Evolutionary conservation across 2,797 vertebrate genomes (phyloP).

Genomic region (Coendou prehensilis): DNA sequence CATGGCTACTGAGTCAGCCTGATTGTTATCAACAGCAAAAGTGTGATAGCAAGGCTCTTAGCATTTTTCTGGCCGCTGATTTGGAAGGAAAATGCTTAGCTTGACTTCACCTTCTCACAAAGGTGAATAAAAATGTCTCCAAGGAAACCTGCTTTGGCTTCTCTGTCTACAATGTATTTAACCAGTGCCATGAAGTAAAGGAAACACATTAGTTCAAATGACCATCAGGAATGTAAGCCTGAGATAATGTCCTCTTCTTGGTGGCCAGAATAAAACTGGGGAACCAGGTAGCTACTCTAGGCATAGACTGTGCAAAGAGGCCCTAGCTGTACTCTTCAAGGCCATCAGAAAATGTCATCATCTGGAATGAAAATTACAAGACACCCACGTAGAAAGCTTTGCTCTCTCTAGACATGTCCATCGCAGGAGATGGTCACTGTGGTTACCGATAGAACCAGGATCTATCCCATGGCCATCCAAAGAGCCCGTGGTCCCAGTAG

Average conservation of each 20-base stretch:
- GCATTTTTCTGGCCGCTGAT: conserved; percentile 13
- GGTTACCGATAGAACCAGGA: neutral
- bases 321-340: neutral
- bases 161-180: neutral
- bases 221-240: neutral
- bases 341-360: neutral
- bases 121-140: conserved; percentile 9
- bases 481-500: neutral
- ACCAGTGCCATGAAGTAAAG: neutral
- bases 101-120: conserved; percentile 12
- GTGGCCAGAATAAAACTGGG: neutral
- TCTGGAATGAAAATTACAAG: neutral
- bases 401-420: neutral
- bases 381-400: neutral
- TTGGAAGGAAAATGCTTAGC: conserved; percentile 55
- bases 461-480: neutral
- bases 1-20: neutral
- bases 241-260: neutral
- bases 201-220: conserved; percentile 46
- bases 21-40: neutral
- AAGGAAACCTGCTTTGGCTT: neutral
- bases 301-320: neutral
- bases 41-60: neutral
- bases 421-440: neutral
- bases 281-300: accelerated